Base-by-base conservation (phyloP, 2,113 vertebrate species). In the Caracal caracal region DNA sequence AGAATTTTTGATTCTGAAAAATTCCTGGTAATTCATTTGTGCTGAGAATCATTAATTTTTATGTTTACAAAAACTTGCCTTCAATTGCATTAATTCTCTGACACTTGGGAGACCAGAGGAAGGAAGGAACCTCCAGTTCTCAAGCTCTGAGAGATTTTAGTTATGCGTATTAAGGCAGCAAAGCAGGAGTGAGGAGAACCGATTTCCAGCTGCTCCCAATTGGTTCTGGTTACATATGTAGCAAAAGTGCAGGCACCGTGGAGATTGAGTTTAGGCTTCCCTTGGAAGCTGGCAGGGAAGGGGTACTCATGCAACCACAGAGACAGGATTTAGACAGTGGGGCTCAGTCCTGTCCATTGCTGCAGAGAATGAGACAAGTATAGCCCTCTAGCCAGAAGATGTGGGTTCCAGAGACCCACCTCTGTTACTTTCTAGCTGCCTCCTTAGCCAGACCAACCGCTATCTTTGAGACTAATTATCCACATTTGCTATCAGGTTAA, bases 1-100 rank as follows among this genome's bases (percentile, higher is more conserved):
- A 2, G 61, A 33, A 92, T 35, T 81, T 97, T 68, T 76, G 12
- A 68, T 56, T 97, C 70, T 76, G 65, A 86, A 94, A 97, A 91
- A 63, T 56, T 80, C 20, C 56, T 83, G 47, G 1, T 30, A 61
- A 63, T 85, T 63, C 63, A 47, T 85, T 92, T 93, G n/a, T 84
- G 47, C 63, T 70, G 26, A 79, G 16, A 28, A 59, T 76, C 22
- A 65, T 47, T 49, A 40, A 87, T 53, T 24, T 82, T 86, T 47
- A 59, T 26, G 13, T 51, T 61, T 40, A 65, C 70, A 70, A 75
- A 70, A 61, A 8, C 26, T 47, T 95, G 30, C n/a, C 24, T 88
- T 93, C 11, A 28, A 37, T 59, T 56, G 19, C 65, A 63, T 82
- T 12, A 12, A 40, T 68, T 63, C 10, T 35, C 65, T 40, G 35